Percentiles rank a stretch among this genome's conserved stretches.
phyloP scores from a whole-genome alignment of 1,140 invertebrate species.

The Aphaenogaster rudis region DNA sequence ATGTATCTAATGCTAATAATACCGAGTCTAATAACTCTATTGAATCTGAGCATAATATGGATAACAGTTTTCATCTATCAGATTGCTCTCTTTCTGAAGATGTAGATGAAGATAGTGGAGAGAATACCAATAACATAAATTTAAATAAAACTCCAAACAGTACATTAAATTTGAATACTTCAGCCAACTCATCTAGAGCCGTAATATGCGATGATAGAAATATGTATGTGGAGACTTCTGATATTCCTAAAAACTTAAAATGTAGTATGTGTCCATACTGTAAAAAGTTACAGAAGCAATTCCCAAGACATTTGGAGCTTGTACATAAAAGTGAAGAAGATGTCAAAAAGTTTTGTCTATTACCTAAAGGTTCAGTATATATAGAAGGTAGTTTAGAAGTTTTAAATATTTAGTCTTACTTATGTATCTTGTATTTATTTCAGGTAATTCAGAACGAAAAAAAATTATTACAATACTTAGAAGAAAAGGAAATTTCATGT shows the following conservation, averaged over 20 bases:
- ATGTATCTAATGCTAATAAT: background rate
- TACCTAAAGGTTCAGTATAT: background rate
- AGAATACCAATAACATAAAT: background rate
- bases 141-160: background rate
- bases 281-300: background rate
- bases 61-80: constrained; percentile 11
- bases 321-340: background rate
- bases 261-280: background rate
- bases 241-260: background rate
- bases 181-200: background rate
- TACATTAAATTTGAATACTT: constrained; percentile 3
- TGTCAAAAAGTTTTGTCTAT: background rate
- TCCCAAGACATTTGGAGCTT: background rate
- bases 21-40: background rate
- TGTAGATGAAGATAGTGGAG: background rate
- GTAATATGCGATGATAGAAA: background rate
- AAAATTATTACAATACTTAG: too few species aligned
- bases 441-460: too few species aligned
- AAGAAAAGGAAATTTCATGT: too few species aligned
- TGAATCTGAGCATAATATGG: background rate
- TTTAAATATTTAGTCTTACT: too few species aligned
- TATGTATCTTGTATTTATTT: too few species aligned
- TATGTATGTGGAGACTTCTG: background rate
- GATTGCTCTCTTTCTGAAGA: background rate
- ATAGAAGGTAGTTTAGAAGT: too few species aligned